Percentiles rank a stretch among this genome's conserved stretches.
Evolutionary conservation across 2,888 invertebrate species (phyloP).

Genomic region (Mechanitis messenoides): DNA sequence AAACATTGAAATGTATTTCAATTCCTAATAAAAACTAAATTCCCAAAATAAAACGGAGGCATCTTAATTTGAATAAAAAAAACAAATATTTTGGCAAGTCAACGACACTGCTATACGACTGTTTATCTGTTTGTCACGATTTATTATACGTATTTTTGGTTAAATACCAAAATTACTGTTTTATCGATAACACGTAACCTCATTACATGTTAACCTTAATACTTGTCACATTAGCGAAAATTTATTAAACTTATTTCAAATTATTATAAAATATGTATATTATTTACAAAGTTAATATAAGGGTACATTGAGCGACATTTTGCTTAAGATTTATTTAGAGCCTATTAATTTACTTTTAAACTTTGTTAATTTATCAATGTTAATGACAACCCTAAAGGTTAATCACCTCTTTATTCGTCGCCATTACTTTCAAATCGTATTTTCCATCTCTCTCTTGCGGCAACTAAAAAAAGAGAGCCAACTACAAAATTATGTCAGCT

Average conservation of each 20-base stretch:
- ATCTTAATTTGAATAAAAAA: too few species aligned
- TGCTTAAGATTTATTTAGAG: not conserved
- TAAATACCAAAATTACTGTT: not conserved
- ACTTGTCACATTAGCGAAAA: slow-evolving; percentile 1
- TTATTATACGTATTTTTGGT: not conserved
- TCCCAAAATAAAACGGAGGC: too few species aligned
- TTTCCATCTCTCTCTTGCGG: too few species aligned
- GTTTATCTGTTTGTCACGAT: not conserved
- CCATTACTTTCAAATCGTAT: too few species aligned
- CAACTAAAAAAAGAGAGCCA: too few species aligned
- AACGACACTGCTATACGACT: not conserved
- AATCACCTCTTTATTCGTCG: too few species aligned
- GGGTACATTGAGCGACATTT: not conserved
- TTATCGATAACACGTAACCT: not conserved
- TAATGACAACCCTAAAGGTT: too few species aligned
- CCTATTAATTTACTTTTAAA: not conserved
- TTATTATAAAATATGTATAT: not conserved
- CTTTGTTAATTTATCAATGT: too few species aligned
- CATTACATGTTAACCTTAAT: not conserved
- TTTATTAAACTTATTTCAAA: slow-evolving; percentile 1
- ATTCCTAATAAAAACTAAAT: too few species aligned
- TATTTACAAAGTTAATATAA: not conserved
- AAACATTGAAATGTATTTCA: too few species aligned
- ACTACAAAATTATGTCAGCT: too few species aligned
- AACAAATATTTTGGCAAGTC: not conserved